A percentile compares a stretch with the other conserved stretches of the same genome.
phyloP scores from a whole-genome alignment of 1,140 invertebrate species.

The Andricus grossulariae region DNA sequence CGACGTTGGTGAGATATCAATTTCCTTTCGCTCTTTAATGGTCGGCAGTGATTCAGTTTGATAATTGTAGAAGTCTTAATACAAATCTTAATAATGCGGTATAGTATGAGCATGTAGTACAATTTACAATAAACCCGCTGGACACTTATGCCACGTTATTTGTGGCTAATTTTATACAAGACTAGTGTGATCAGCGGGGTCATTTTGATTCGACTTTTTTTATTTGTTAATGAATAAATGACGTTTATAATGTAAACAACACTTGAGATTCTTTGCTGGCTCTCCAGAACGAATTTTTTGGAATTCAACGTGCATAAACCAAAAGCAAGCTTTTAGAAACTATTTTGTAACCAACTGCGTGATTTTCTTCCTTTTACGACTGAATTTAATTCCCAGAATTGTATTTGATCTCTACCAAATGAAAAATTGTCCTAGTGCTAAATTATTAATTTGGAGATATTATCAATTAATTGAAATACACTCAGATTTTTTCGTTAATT shows the following conservation, averaged over 20 bases:
- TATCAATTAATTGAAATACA: too few species aligned
- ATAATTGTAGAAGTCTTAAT: slow-evolving; percentile 47
- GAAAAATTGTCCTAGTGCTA: too few species aligned
- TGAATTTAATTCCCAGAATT: too few species aligned
- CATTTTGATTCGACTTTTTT: slow-evolving; percentile 58
- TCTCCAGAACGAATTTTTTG: too few species aligned
- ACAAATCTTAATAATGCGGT: slow-evolving; percentile 51
- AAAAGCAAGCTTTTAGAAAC: too few species aligned
- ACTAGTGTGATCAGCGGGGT: slow-evolving; percentile 54
- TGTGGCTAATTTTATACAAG: slow-evolving; percentile 66
- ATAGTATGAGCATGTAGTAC: slow-evolving; percentile 63
- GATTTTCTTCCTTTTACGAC: too few species aligned
- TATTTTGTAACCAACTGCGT: too few species aligned
- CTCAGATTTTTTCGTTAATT: too few species aligned
- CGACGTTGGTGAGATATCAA: not conserved
- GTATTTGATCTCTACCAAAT: too few species aligned
- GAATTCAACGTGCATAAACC: too few species aligned
- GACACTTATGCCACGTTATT: slow-evolving; percentile 62
- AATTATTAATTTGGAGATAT: too few species aligned
- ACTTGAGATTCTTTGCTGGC: not conserved
- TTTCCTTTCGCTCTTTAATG: slow-evolving; percentile 55
- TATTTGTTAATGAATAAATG: slow-evolving; percentile 70
- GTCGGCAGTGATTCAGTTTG: slow-evolving; percentile 53
- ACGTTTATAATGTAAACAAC: slow-evolving; percentile 63
- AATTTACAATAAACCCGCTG: slow-evolving; percentile 49